Percentiles rank a stretch among this genome's conserved stretches.
Conservation (phyloP, 2,113 vertebrate genomes). For the Litocranius walleri region DNA sequence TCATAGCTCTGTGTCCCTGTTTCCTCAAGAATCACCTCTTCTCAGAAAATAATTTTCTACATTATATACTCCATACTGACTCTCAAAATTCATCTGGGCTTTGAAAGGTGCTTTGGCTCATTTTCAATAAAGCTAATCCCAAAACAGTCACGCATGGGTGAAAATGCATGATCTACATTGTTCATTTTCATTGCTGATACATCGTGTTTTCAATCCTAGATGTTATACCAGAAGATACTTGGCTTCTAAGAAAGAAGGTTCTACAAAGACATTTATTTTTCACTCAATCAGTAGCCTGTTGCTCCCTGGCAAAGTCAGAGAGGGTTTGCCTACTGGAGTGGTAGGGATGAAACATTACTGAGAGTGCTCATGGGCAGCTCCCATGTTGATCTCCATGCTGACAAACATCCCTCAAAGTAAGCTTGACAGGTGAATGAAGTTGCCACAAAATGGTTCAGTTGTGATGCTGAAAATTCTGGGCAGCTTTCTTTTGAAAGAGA, state of each 20-base stretch:
- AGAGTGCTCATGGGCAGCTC: neutral
- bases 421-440: neutral
- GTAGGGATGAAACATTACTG: neutral
- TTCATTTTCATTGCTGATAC: neutral
- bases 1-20: neutral
- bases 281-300: neutral
- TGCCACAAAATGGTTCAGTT: neutral
- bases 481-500: neutral
- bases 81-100: conserved; percentile 23
- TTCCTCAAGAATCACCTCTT: neutral
- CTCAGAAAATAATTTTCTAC: neutral
- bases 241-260: neutral
- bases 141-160: neutral
- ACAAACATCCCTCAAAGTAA: neutral
- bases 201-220: neutral
- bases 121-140: neutral
- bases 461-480: neutral
- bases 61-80: neutral
- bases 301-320: neutral
- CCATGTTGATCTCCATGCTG: neutral
- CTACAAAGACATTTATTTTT: neutral
- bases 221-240: neutral
- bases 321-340: neutral
- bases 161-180: neutral
- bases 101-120: neutral